Base-by-base conservation (phyloP, 2,797 vertebrate species). In the Cheirogaleus major region DNA sequence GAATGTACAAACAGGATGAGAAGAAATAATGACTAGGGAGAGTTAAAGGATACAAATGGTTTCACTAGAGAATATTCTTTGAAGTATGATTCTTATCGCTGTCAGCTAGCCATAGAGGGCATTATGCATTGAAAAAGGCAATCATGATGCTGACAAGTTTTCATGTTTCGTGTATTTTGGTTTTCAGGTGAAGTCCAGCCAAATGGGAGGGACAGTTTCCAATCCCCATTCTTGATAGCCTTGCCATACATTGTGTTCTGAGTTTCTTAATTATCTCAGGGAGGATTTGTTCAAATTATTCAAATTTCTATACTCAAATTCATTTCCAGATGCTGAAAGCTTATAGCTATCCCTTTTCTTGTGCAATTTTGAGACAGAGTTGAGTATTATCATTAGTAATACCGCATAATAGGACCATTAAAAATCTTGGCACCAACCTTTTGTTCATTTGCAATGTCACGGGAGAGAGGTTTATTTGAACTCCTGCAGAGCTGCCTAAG, bases 311-410 rank as follows among this genome's bases (percentile, higher is more conserved):
- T 91, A 48, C 27, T 57, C 55, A 81, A 72, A 79, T 67, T 93
- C 79, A 93, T 79, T 95, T 96, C 84, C 82, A 91, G 48, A 91
- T 96, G 52, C 55, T 81, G 15, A 95, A 91, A 92, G 45, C 41
- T 84, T 84, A 84, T 0, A 94, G 70, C 22, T 35, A 73, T 57
- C 18, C 30, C 59, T 86, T 96, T 96, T 50, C 78, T 90, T 84
- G 30, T 78, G 78, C 45, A 76, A 63, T 97, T 90, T 95, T 81
- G 57, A 97, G 73, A 84, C 61, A 92, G 70, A 93, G 43, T 70
- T 94, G 65, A 76, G 48, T 90, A 88, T 92, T 92, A 65, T 93
- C 90, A 92, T 95, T 96, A 97, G 93, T 95, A 95, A 96, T 85
- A 45, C 70, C 38, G 15, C 59, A 38, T 93, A 97, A 94, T 85